Percentiles rank a stretch among this genome's conserved stretches.
Conservation (phyloP, 2,888 invertebrate species). For the Melanostoma mellinum region DNA sequence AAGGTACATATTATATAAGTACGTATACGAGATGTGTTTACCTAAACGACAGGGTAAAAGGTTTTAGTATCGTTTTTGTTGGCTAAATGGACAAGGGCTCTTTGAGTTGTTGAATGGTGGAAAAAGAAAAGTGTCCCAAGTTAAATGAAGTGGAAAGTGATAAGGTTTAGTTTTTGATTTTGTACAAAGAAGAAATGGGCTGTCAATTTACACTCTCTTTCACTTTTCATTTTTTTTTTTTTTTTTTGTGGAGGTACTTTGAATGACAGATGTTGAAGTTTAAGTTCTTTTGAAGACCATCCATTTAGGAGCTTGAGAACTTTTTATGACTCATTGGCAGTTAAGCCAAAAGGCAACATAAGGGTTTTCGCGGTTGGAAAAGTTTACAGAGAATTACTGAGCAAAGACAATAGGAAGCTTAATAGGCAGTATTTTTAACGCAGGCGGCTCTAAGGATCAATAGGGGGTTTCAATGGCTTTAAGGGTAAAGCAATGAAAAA, state of each 20-base stretch:
- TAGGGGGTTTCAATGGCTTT: too few species aligned
- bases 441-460: too few species aligned
- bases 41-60: conserved; percentile 29
- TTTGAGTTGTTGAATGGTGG: conserved; percentile 34
- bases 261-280: neutral
- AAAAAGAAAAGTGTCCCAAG: conserved; percentile 25
- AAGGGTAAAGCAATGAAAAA: too few species aligned
- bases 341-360: too few species aligned
- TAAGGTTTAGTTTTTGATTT: conserved; percentile 25
- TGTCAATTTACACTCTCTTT: conserved; percentile 16
- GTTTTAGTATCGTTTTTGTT: conserved; percentile 17
- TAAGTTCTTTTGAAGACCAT: neutral
- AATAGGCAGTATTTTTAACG: too few species aligned
- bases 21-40: neutral
- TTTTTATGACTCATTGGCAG: neutral
- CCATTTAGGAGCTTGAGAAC: neutral
- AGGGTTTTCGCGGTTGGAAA: too few species aligned
- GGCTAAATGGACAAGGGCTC: conserved; percentile 6
- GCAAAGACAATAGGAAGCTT: too few species aligned
- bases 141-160: conserved; percentile 36
- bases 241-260: neutral
- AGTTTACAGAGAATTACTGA: too few species aligned
- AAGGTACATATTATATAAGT: neutral
- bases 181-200: neutral
- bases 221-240: neutral